Evolutionary conservation across 2,888 invertebrate genomes (phyloP).

Genomic region (Pollenia griseotomentosa): DNA sequence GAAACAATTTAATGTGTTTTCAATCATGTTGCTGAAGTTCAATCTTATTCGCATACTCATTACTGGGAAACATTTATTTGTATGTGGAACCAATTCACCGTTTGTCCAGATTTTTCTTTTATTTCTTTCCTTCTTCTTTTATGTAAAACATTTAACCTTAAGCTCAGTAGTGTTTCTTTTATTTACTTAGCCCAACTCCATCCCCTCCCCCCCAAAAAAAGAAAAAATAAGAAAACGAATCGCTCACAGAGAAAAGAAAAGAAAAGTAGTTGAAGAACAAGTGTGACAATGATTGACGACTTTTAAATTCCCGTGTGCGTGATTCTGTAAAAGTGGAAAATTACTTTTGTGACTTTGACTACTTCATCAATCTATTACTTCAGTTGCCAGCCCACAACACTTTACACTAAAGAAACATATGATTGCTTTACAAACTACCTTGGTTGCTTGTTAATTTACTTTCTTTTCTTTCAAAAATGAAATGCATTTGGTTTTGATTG

Average conservation of each 20-base stretch:
- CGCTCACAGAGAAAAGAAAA: neutral
- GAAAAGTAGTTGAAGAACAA: conserved; percentile 9
- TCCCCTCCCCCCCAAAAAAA: neutral
- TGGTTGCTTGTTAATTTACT: conserved; percentile 30
- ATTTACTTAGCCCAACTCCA: no score
- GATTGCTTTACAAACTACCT: conserved; percentile 41
- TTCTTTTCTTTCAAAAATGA: conserved; percentile 2
- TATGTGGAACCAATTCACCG: neutral
- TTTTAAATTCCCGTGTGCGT: conserved; percentile 60
- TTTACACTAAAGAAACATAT: conserved; percentile 24
- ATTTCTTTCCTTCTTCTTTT: neutral
- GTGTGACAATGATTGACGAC: conserved; percentile 71
- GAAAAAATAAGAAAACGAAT: neutral
- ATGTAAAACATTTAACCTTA: conserved; percentile 37
- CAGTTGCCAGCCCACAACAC: conserved; percentile 29
- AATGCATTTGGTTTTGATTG: conserved; percentile 60
- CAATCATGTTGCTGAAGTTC: conserved; percentile 25
- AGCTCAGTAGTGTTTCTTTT: neutral
- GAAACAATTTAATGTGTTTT: neutral
- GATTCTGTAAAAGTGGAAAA: conserved; percentile 65
- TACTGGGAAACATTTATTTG: neutral
- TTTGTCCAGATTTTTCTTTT: neutral
- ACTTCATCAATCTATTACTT: conserved; percentile 49
- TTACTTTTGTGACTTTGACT: conserved; percentile 59
- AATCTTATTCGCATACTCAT: conserved; percentile 25